Percentiles rank a stretch among this genome's conserved stretches.
Evolutionary conservation across 2,113 vertebrate species (phyloP).

Genomic region (Tragelaphus imberbis): DNA sequence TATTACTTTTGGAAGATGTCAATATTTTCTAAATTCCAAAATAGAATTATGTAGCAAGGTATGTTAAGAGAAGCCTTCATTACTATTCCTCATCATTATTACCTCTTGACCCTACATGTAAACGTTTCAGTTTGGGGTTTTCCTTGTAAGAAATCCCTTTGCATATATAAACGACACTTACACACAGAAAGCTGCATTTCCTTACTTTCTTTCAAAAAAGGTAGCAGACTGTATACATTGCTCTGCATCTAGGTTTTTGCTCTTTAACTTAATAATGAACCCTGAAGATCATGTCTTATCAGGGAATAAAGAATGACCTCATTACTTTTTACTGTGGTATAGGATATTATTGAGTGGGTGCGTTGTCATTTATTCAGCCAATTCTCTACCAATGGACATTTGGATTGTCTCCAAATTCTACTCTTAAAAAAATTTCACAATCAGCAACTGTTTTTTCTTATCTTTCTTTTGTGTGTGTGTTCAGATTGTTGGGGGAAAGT

Average conservation of each 20-base stretch:
- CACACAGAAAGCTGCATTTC: background rate
- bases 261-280: background rate
- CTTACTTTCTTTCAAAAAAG: background rate
- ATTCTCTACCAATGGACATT: background rate
- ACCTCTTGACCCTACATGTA: rapidly evolving
- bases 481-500: background rate
- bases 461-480: background rate
- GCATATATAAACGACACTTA: background rate
- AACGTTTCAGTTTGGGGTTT: background rate
- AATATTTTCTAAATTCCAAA: background rate
- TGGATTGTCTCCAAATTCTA: background rate
- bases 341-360: background rate
- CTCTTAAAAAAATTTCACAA: background rate
- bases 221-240: background rate
- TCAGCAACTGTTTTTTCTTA: background rate
- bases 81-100: background rate
- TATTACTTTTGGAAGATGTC: background rate
- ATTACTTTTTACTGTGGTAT: background rate
- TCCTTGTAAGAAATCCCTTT: background rate
- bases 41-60: background rate
- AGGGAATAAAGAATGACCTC: background rate
- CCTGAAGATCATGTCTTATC: background rate
- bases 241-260: background rate
- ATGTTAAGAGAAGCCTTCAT: background rate
- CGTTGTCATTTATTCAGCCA: background rate